Evolutionary conservation across 1,140 invertebrate species (phyloP).

Genomic region (Drosophila biarmipes): DNA sequence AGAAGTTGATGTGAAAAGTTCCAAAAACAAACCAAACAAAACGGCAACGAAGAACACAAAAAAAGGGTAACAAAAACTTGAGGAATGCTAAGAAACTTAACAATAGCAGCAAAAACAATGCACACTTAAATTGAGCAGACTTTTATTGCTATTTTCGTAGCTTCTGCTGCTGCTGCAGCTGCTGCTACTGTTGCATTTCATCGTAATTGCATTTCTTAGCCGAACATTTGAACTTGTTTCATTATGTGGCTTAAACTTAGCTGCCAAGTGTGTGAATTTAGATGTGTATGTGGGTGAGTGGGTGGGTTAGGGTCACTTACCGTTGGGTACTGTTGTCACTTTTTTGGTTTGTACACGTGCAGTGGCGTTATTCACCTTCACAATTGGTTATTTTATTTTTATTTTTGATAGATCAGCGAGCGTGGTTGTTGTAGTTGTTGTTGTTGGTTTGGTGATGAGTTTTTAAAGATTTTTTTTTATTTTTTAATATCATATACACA

Average conservation of each 20-base stretch:
- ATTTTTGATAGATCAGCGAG: slow-evolving; percentile 68
- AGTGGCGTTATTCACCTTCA: slow-evolving; percentile 98
- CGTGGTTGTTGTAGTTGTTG: slow-evolving; percentile 58
- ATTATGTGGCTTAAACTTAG: slow-evolving; percentile 68
- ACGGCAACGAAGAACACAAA: slow-evolving; percentile 24
- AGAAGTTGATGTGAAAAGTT: slow-evolving; percentile 77
- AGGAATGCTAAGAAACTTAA: slow-evolving; percentile 54
- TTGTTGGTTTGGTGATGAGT: slow-evolving; percentile 70
- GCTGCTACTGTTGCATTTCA: slow-evolving; percentile 49
- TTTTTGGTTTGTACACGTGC: slow-evolving; percentile 99
- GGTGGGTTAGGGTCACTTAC: slow-evolving; percentile 87
- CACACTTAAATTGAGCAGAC: slow-evolving; percentile 62
- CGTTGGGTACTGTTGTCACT: slow-evolving; percentile 94
- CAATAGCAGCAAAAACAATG: slow-evolving; percentile 57
- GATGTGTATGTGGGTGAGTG: slow-evolving; percentile 16
- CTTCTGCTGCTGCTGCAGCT: slow-evolving; percentile 20
- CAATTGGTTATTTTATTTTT: slow-evolving; percentile 64
- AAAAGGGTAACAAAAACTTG: slow-evolving; percentile 40
- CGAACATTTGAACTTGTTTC: slow-evolving; percentile 78
- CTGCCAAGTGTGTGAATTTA: slow-evolving; percentile 28
- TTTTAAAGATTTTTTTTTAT: slow-evolving; percentile 47
- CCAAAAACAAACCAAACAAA: slow-evolving; percentile 28
- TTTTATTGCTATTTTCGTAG: slow-evolving; percentile 42
- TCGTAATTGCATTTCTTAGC: slow-evolving; percentile 81
- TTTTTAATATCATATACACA: slow-evolving; percentile 56